phyloP scores from a whole-genome alignment of 2,888 invertebrate genomes.

The Lepidonotus clava region DNA sequence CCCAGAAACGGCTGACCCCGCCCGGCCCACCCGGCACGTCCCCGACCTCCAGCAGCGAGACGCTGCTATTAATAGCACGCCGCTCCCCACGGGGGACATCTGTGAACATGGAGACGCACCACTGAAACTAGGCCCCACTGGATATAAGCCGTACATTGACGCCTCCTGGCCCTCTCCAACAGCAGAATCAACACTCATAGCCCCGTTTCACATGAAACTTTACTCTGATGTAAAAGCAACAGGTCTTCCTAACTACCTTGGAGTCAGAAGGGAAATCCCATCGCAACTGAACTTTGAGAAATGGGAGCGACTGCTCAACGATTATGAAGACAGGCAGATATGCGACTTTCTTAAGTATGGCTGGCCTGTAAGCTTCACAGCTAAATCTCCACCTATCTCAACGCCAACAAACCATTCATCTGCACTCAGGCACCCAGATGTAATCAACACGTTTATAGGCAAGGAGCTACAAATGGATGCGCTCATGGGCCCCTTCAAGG shows the following conservation, averaged over 20 bases:
- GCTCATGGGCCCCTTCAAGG: not conserved
- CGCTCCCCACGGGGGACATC: no score
- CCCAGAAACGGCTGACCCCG: no score
- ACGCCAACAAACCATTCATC: not conserved
- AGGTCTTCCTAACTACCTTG: not conserved
- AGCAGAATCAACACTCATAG: no score
- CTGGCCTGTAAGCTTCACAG: not conserved
- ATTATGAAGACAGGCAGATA: not conserved
- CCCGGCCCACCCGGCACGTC: no score
- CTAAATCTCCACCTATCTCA: not conserved
- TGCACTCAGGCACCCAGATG: not conserved
- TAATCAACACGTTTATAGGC: not conserved
- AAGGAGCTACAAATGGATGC: not conserved
- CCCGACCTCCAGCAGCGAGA: no score
- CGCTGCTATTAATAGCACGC: no score
- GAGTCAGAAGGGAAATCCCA: not conserved
- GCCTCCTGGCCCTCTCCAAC: no score
- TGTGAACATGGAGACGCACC: no score
- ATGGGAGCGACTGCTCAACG: not conserved
- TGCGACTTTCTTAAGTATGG: not conserved
- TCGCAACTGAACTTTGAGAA: not conserved
- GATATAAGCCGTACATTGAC: no score
- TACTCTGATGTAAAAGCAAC: not conserved
- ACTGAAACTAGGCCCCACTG: no score
- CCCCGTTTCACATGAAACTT: no score